Evolutionary conservation across 2,888 invertebrate genomes (phyloP), one percentile per base, ranked within the genome.

Genomic region (Neoascia interrupta): DNA sequence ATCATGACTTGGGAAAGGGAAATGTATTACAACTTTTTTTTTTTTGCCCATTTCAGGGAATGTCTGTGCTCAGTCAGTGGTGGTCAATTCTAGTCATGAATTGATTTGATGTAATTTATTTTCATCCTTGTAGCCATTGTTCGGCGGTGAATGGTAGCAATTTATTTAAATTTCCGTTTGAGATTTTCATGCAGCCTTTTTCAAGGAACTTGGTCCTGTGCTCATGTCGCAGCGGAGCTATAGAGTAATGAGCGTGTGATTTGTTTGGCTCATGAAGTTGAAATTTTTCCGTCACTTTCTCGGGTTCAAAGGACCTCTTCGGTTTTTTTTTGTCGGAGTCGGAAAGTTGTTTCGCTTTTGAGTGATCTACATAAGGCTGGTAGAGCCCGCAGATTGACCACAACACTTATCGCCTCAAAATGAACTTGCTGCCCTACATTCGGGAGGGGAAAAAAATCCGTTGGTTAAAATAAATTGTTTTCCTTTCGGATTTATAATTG

Each of bases 81-180:
- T 39, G 47, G 69, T 61, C 47, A 61, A 54, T 74, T 74, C 51
- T 45, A 13, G 51, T 51, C 36, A 31, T 39, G 75, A 69, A 69
- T 75, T 69, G 56, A 69, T 75, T 63, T 63, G 28, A 69, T 56
- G 49, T 43, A 51, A 75, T 69, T 56, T 69, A 56, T 8, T 26
- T 26, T 26, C 8, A 26, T 26, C 4, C 26, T 26, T 5, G 31
- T 2, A 31, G 8, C 8, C 31, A n/a, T n/a, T n/a, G n/a, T n/a
- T n/a, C n/a, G n/a, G n/a, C n/a, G n/a, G 19, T 26, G 45, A 34
- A 45, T 60, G 43, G 43, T 36, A 36, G 36, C 45, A 31, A 21
- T 13, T 15, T n/a, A 39, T 39, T 39, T 39, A 39, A 15, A 15
- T 39, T 39, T 39, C 15, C 19, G 31, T 31, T n/a, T n/a, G 31